A percentile compares a stretch with the other conserved stretches of the same genome.
These are phyloP conservation scores for Andrena minutula DNA, from an alignment of 2,888 invertebrate species.

Conservation along the genomic window DNA sequence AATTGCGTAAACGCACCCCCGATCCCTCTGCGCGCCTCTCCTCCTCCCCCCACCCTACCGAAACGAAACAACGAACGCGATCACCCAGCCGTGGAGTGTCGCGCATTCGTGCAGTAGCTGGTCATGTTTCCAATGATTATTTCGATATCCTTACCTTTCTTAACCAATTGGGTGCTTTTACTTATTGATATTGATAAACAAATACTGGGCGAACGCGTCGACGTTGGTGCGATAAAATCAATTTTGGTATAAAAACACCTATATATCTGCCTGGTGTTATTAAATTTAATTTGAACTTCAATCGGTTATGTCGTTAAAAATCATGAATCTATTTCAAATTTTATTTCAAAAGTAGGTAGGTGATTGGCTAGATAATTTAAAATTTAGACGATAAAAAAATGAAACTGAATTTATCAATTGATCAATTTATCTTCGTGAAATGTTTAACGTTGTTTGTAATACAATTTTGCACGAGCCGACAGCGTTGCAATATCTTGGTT, in stretches of 20 bases:
- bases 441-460: constrained; percentile 26
- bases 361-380: too few species aligned
- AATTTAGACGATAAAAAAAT: too few species aligned
- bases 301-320: too few species aligned
- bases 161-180: background rate
- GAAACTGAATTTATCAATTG: too few species aligned
- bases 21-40: constrained; percentile 64
- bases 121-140: constrained; percentile 63
- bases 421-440: too few species aligned
- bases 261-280: too few species aligned
- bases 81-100: constrained; percentile 59
- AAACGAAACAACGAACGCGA: constrained; percentile 55
- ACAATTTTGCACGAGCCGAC: constrained; percentile 24
- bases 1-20: constrained; percentile 77
- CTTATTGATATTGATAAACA: background rate
- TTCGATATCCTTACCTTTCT: constrained; percentile 14
- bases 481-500: constrained; percentile 49
- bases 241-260: background rate
- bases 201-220: constrained; percentile 3
- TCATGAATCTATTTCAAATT: too few species aligned
- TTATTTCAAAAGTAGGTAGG: too few species aligned
- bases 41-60: background rate
- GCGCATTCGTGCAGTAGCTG: constrained; percentile 39
- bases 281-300: too few species aligned
- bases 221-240: background rate